A percentile compares a stretch with the other conserved stretches of the same genome.
Conservation (phyloP, 2,888 invertebrate genomes). For the Zele albiditarsus region DNA sequence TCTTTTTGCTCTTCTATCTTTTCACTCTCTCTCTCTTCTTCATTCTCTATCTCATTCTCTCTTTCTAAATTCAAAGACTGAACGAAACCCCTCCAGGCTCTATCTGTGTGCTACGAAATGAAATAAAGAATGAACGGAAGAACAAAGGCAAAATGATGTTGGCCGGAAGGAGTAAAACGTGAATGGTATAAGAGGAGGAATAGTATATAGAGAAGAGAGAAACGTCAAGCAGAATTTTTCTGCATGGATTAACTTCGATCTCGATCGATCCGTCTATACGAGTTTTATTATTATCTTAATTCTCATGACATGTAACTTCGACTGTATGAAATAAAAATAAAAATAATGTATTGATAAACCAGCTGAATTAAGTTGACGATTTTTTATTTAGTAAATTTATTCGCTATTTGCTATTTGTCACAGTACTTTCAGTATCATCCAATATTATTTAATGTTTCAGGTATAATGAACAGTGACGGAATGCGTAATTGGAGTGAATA, state of each 20-base stretch:
- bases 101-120: slow-evolving; percentile 32
- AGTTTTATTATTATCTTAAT: slow-evolving; percentile 54
- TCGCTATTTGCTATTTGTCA: background rate
- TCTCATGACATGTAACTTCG: slow-evolving; percentile 49
- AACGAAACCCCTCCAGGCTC: slow-evolving; percentile 31
- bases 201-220: slow-evolving; percentile 20
- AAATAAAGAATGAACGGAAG: slow-evolving; percentile 44
- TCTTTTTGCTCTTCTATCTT: slow-evolving; percentile 18
- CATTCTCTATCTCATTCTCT: background rate
- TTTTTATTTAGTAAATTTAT: background rate
- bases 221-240: slow-evolving; percentile 56
- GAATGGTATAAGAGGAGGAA: slow-evolving; percentile 38
- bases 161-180: slow-evolving; percentile 42
- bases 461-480: too few relatives aligned
- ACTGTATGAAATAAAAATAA: background rate
- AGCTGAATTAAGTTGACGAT: too few relatives aligned
- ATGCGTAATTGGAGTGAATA: too few relatives aligned
- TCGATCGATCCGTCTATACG: slow-evolving; percentile 58
- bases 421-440: too few relatives aligned
- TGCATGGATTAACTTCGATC: slow-evolving; percentile 60
- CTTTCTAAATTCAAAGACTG: slow-evolving; percentile 22
- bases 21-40: slow-evolving; percentile 35
- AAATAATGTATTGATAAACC: background rate
- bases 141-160: slow-evolving; percentile 45
- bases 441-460: too few relatives aligned